Base-by-base conservation (phyloP, 2,113 vertebrate species). In the Ranitomeya imitator region DNA sequence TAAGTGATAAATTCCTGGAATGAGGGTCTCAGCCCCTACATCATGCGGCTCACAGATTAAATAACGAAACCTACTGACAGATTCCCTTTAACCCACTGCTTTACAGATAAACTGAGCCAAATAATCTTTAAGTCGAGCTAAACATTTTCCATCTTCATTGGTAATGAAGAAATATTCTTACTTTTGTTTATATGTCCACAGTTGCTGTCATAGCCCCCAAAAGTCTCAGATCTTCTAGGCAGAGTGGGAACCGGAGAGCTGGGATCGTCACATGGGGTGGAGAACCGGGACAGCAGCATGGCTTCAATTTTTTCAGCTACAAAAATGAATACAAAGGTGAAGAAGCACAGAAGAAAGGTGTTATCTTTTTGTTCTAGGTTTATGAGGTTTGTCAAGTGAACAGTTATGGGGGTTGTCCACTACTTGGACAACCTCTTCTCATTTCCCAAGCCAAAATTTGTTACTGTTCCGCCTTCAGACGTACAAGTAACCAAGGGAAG, bases 231-330 rank as follows among this genome's bases (percentile, higher is more conserved):
- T 92, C 97, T 93, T 80, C 93, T 93, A 18, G 96, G 95, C 1
- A 94, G 92, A n/a, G 82, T 45, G 31, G 90, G 92, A 76, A 69
- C 59, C 0, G 45, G 59, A 0, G 92, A 89, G n/a, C 86, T 91
- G 0, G 96, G 96, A 8, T 97, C 96, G 0, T 54, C 65, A 21
- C 89, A 94, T 13, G 91, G 18, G 12, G 81, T 93, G 83, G 90
- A 94, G 63, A 95, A 93, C 52, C 90, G 93, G 18, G 92, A 94
- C 87, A 95, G 93, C 88, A 99, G 91, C 37, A 98, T 91, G 88
- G 94, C 96, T 92, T 99, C 97, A 18, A 99, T 96, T 88, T 95
- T 95, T 90, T 98, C 97, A 85, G 96, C 98, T 99, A 85, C 1
- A 63, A 18, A 81, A 19, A 81, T n/a, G 52, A 83, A 67, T 14